phyloP scores from a whole-genome alignment of 2,113 vertebrate species.

The Brienomyrus brachyistius region DNA sequence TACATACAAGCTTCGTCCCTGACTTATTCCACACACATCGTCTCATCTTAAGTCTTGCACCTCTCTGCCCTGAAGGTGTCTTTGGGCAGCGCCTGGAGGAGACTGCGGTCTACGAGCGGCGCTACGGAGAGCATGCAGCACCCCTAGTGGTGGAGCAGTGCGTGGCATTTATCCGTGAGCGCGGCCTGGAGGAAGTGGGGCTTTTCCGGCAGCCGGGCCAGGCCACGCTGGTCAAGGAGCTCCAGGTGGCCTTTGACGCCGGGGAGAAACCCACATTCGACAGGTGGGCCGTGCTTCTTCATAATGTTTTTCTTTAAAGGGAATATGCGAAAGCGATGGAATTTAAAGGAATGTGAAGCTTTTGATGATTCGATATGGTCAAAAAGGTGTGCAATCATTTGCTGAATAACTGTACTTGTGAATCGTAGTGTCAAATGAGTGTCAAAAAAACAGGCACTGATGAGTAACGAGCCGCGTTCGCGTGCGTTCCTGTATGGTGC shows the following conservation, averaged over 20 bases:
- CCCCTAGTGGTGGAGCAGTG: slow-evolving; percentile 69
- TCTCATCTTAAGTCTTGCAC: background rate
- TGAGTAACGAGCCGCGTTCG: background rate
- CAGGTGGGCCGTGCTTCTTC: slow-evolving; percentile 41
- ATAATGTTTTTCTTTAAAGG: background rate
- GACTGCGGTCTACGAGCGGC: slow-evolving; percentile 61
- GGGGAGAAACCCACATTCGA: slow-evolving; percentile 65
- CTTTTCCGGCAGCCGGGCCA: slow-evolving; percentile 66
- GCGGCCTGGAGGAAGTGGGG: slow-evolving; percentile 60
- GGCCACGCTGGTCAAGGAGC: slow-evolving; percentile 61
- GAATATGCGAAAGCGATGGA: background rate
- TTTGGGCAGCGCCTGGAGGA: slow-evolving; percentile 68
- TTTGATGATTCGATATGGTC: background rate
- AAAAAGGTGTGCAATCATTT: background rate
- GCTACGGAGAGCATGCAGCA: slow-evolving; percentile 58
- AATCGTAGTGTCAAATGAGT: background rate
- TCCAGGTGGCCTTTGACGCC: slow-evolving; percentile 63
- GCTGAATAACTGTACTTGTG: background rate
- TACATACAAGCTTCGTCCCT: background rate
- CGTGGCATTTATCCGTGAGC: slow-evolving; percentile 59
- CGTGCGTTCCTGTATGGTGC: slow-evolving; percentile 16
- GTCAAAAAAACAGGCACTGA: background rate
- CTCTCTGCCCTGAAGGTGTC: slow-evolving; percentile 44
- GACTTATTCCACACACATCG: background rate
- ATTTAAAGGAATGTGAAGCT: background rate